Conservation (phyloP, 2,888 invertebrate genomes). For the Ophioninae sp. region DNA sequence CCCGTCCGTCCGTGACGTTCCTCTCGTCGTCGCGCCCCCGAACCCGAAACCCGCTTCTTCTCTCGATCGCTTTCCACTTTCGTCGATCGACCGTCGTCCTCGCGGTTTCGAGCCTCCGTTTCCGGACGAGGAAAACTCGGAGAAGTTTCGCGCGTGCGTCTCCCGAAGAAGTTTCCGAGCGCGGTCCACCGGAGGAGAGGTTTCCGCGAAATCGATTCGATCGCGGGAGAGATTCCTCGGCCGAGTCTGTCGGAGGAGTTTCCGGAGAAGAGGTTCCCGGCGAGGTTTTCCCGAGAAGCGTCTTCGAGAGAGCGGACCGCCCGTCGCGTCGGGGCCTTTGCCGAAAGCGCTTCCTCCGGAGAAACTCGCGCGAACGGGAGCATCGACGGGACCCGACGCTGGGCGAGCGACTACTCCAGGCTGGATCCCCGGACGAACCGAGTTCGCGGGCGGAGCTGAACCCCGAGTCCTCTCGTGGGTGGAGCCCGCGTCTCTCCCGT, state of each 20-base stretch:
- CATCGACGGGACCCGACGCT: slow-evolving; percentile 21
- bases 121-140: too few relatives aligned
- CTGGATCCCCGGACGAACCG: slow-evolving; percentile 68
- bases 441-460: slow-evolving; percentile 75
- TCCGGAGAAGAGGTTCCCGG: too few relatives aligned
- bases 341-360: neutral
- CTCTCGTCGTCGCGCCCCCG: neutral
- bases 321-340: too few relatives aligned
- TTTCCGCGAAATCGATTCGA: too few relatives aligned
- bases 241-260: too few relatives aligned
- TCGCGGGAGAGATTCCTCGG: too few relatives aligned
- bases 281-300: too few relatives aligned
- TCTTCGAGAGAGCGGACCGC: too few relatives aligned
- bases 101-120: too few relatives aligned
- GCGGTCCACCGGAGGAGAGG: too few relatives aligned
- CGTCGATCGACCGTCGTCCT: neutral
- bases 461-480: slow-evolving; percentile 70
- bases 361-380: neutral
- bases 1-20: slow-evolving; percentile 7
- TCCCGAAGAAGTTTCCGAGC: too few relatives aligned
- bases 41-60: neutral
- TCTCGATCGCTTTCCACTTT: neutral
- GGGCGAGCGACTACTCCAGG: slow-evolving; percentile 21
- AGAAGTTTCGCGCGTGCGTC: too few relatives aligned
- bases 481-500: slow-evolving; percentile 68